Conservation (phyloP, 2,888 invertebrate genomes). For the Pseudanteris insignis region DNA sequence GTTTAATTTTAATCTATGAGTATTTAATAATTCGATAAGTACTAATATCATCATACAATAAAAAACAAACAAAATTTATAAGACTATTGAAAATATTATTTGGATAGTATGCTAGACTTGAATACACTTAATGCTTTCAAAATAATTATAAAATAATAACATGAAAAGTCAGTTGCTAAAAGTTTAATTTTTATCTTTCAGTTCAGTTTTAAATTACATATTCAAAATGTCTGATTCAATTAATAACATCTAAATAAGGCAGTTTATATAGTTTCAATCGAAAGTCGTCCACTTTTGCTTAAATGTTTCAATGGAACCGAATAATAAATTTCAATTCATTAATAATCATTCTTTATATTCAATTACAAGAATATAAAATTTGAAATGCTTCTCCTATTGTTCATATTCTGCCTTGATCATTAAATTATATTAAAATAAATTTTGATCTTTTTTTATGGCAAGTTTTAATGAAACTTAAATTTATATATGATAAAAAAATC, state of each 20-base stretch:
- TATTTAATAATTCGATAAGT: slow-evolving; percentile 35
- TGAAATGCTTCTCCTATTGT: no score
- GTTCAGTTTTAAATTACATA: no score
- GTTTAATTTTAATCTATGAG: slow-evolving; percentile 31
- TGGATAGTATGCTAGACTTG: slow-evolving; percentile 8
- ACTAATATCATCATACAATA: slow-evolving; percentile 23
- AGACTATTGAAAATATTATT: slow-evolving; percentile 25
- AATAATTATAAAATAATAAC: slow-evolving; percentile 22
- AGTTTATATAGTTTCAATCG: slow-evolving; percentile 16
- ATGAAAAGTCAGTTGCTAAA: slow-evolving; percentile 23
- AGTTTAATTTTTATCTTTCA: slow-evolving; percentile 19
- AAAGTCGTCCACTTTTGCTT: slow-evolving; percentile 15
- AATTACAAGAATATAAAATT: no score
- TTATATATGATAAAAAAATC: slow-evolving; percentile 1
- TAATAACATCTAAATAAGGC: slow-evolving; percentile 38
- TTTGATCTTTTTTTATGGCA: no score
- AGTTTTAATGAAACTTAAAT: no score
- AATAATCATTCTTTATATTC: no score
- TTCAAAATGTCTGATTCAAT: slow-evolving; percentile 1
- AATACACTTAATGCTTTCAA: slow-evolving; percentile 13
- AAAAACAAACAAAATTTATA: slow-evolving; percentile 25
- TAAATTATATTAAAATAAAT: no score
- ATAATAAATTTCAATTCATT: no score
- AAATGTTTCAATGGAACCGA: no score
- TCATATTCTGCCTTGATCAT: no score